A percentile compares a stretch with the other conserved stretches of the same genome.
Evolutionary conservation across 2,888 invertebrate genomes (phyloP).

Genomic region (Rotaria sp.): DNA sequence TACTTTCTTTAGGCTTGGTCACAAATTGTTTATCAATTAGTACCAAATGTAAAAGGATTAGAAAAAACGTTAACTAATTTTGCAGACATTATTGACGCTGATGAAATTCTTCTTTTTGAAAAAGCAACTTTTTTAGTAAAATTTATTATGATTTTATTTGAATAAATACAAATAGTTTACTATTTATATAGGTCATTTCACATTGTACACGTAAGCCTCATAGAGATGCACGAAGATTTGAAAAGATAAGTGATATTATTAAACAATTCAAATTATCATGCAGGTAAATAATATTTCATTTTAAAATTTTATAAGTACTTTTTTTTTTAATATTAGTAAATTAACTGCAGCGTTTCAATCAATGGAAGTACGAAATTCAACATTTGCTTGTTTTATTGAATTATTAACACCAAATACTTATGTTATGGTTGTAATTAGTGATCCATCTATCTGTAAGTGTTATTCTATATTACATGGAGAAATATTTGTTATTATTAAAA

Average conservation of each 20-base stretch:
- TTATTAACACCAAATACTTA: constrained; percentile 97
- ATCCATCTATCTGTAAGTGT: constrained; percentile 75
- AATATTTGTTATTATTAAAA: too few species aligned
- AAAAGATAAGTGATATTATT: constrained; percentile 98
- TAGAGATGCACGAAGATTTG: constrained; percentile 90
- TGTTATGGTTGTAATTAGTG: constrained; percentile 97
- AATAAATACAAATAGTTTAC: not conserved
- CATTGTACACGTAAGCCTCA: constrained; percentile 84
- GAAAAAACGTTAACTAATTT: constrained; percentile 88
- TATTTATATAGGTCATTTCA: constrained; percentile 66
- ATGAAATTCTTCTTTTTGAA: constrained; percentile 94
- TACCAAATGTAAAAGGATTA: constrained; percentile 90
- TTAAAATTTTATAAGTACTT: not conserved
- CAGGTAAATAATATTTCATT: constrained; percentile 55
- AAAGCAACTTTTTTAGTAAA: constrained; percentile 83
- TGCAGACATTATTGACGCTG: constrained; percentile 92
- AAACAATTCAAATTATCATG: constrained; percentile 98
- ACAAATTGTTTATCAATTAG: constrained; percentile 93
- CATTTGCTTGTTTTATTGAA: constrained; percentile 95
- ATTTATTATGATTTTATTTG: not conserved
- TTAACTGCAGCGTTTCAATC: constrained; percentile 94
- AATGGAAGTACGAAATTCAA: constrained; percentile 92
- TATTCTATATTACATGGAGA: too few species aligned
- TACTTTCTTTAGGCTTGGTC: constrained; percentile 74
- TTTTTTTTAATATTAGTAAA: constrained; percentile 61